Evolutionary conservation across 2,113 vertebrate genomes (phyloP), one percentile per base, ranked within the genome.

Genomic region (Ascaphus truei): DNA sequence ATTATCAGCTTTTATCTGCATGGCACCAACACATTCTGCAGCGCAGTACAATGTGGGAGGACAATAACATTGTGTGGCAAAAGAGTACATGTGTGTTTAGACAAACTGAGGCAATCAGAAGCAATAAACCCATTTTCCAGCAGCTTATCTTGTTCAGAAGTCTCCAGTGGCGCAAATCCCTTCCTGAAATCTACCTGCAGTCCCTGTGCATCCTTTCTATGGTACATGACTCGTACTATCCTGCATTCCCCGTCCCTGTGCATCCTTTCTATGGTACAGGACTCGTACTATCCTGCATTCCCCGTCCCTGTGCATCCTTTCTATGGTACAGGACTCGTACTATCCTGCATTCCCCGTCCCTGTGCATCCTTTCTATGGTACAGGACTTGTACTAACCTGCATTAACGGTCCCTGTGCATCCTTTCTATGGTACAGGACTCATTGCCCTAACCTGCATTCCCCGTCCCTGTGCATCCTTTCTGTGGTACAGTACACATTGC

Each of bases 381-480:
- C 47, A 55, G 51, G 27, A n/a, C n/a, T 31, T 15, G 27, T 45
- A 68, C 66, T 68, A 56, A 68, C 66, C 66, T 68, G 66, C 55
- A 50, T 45, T 18, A 18, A 18, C 22, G 26, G 48, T 10, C 61
- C 62, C 48, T 53, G 33, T 6, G 3, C 34, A 18, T 33, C 41
- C 41, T 58, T 15, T 47, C 39, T 50, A 12, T 26, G 47, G 16
- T 8, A 50, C 47, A 55, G 51, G 27, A n/a, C 27, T 55, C 26
- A 30, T 31, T 15, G 27, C 56, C 59, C 66, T 68, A 56, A 68
- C 66, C 66, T 68, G 66, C 55, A 50, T 45, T 18, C 20, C n/a
- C 22, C 27, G 48, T 10, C 61, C 62, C 48, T 53, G 33, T 6
- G 3, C 34, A 18, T 33, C 41, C 41, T 58, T 15, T 47, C 39